phyloP scores from a whole-genome alignment of 2,113 vertebrate species.

The Eolophus roseicapilla region DNA sequence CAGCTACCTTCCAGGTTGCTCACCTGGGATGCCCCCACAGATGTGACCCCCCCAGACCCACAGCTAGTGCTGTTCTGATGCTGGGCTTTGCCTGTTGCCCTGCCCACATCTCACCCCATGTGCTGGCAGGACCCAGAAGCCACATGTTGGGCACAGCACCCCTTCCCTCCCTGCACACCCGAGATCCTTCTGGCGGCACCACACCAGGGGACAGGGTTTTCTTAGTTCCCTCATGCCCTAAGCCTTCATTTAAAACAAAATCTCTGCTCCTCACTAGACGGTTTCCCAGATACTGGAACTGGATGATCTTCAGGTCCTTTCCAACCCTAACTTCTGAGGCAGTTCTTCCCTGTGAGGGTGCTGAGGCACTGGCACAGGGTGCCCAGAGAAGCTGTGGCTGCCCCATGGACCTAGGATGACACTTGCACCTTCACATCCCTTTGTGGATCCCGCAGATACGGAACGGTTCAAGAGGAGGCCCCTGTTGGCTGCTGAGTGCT shows the following conservation, averaged over 20 bases:
- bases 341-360: neutral
- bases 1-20: neutral
- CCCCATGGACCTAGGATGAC: neutral
- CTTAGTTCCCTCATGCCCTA: neutral
- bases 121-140: neutral
- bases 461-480: neutral
- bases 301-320: neutral
- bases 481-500: neutral
- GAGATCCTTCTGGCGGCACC: neutral
- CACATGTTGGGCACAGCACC: neutral
- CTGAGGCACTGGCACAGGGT: neutral
- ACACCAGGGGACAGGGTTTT: neutral
- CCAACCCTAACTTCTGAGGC: neutral
- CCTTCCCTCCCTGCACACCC: neutral
- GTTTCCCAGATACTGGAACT: neutral
- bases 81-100: neutral
- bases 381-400: neutral
- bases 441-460: accelerated
- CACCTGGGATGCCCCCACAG: neutral
- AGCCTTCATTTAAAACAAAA: neutral
- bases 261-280: neutral
- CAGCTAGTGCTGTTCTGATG: neutral
- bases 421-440: neutral
- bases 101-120: neutral
- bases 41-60: neutral